Evolutionary conservation across 53 echinoderm and acorn worm genomes (phyloP), one percentile per base, ranked within the genome.

Genomic region (Actinopyga echinites): DNA sequence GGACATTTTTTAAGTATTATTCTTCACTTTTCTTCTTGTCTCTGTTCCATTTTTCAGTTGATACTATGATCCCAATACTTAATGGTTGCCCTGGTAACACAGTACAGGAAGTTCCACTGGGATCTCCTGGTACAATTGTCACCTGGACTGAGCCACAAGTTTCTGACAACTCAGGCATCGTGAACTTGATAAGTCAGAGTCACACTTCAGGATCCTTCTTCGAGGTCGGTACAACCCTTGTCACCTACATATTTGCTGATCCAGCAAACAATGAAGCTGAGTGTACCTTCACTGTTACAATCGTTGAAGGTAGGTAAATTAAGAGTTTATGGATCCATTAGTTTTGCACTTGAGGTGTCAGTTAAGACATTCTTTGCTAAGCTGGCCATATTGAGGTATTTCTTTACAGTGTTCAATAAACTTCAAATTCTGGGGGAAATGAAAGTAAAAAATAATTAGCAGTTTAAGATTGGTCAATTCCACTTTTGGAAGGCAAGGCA

Each of bases 101-200:
- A 12, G 24, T 78, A n/a, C n/a, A n/a, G 12, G 40, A 60, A 15
- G 64, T 73, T 2, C 58, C 45, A 6, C 57, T 32, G 17, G 85
- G 85, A 23, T 17, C 45, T 21, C 9, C 57, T 32, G 59, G 75
- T 10, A 73, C 62, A 7, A 32, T 78, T 3, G 77, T 85, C 17
- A 78, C 59, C 25, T 85, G 85, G 85, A 17, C 43, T n/a, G 37
- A 32, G 19, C 85, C 85, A 6, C 17, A 54, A 11, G 77, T 82
- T 38, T 57, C 90, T 19, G 86, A 90, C 32, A 90, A 84, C 32
- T 79, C 84, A 22, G 89, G 89, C 29, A 82, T 68, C 6, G 77
- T 88, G 0, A 82, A 73, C 30, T 36, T 79, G 4, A 26, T 45
- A 21, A 74, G 82, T 59, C 60, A 82, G 45, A 66, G 4, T 5